These are phyloP conservation scores for Polypterus bichir DNA, from an alignment of 2,113 vertebrate genomes.

Conservation along the genomic window DNA sequence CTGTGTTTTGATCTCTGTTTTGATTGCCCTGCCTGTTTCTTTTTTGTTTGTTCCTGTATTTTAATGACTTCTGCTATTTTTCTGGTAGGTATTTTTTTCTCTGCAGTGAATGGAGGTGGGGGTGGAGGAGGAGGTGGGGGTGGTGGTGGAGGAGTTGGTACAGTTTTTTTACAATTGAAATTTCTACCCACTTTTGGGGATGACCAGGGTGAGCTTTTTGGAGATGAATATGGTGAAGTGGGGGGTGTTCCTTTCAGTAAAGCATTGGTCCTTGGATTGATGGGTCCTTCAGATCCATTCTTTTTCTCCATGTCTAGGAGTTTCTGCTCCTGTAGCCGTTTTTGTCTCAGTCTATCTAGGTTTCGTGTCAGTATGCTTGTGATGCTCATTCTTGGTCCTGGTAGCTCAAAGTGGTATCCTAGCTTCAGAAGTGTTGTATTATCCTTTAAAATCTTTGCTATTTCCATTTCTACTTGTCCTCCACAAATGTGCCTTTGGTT, in stretches of 20 bases:
- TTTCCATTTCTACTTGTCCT: slow-evolving; percentile 94
- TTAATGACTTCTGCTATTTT: slow-evolving; percentile 88
- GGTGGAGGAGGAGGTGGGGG: slow-evolving; percentile 34
- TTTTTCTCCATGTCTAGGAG: slow-evolving; percentile 37
- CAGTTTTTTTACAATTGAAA: slow-evolving; percentile 34
- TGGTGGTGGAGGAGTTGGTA: slow-evolving; percentile 35
- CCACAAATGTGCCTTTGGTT: slow-evolving; percentile 96
- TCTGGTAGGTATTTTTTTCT: slow-evolving; percentile 66
- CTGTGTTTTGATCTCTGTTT: slow-evolving; percentile 67
- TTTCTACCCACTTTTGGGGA: slow-evolving; percentile 67
- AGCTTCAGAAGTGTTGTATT: slow-evolving; percentile 79
- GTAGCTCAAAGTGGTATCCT: slow-evolving; percentile 90
- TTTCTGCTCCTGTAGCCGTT: slow-evolving; percentile 73
- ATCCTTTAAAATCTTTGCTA: slow-evolving; percentile 78
- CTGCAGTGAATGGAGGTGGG: slow-evolving; percentile 31
- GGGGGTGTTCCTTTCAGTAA: slow-evolving; percentile 65
- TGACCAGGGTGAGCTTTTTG: slow-evolving; percentile 66
- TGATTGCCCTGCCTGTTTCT: slow-evolving; percentile 50
- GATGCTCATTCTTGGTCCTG: slow-evolving; percentile 93
- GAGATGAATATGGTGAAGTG: slow-evolving; percentile 70
- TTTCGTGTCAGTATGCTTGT: slow-evolving; percentile 87
- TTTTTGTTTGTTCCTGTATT: slow-evolving; percentile 64
- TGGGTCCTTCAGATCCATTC: slow-evolving; percentile 29
- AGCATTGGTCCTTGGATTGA: slow-evolving; percentile 57
- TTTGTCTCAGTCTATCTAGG: slow-evolving; percentile 87